Base-by-base conservation (phyloP, 2,888 invertebrate genomes). In the Isoperla grammatica region DNA sequence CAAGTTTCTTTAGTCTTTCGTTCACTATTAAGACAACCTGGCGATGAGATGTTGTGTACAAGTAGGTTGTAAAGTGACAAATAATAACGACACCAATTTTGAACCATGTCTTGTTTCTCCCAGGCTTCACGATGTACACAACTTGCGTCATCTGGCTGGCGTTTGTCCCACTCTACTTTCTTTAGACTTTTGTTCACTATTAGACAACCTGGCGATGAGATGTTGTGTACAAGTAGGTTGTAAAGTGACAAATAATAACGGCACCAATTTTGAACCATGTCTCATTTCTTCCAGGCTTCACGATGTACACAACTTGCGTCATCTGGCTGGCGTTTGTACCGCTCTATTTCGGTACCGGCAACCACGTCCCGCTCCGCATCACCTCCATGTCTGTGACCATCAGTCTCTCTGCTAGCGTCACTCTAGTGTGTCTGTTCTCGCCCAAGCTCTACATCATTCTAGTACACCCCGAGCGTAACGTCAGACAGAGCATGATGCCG, bases 251-350 rank as follows among this genome's bases (percentile, higher is more conserved):
- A n/a, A n/a, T n/a, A n/a, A n/a, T n/a, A n/a, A n/a, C n/a, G n/a
- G n/a, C n/a, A n/a, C n/a, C n/a, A n/a, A n/a, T n/a, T n/a, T n/a
- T n/a, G n/a, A n/a, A n/a, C n/a, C n/a, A n/a, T n/a, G n/a, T n/a
- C n/a, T n/a, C n/a, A n/a, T 6, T 45, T 45, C 17, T 70, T 69
- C 9, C 76, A 90, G 90, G 91, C 60, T 98, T 99, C 77, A 96
- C 97, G 20, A 98, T 99, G 98, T 99, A 95, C 78, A 96, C 96
- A 45, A 97, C 96, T 23, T 95, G 95, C 74, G 91, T 96, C 65
- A 95, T 97, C 72, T 98, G 98, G 98, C 78, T 95, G 66, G 98
- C 98, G 17, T 98, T 98, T 76, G 93, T 98, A 59, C 95, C 97
- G 5, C 82, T 98, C 54, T 97, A 97, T 78, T 96, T 97, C 74